Conservation (phyloP, 2,888 invertebrate species). For the Tetragnatha montana region DNA sequence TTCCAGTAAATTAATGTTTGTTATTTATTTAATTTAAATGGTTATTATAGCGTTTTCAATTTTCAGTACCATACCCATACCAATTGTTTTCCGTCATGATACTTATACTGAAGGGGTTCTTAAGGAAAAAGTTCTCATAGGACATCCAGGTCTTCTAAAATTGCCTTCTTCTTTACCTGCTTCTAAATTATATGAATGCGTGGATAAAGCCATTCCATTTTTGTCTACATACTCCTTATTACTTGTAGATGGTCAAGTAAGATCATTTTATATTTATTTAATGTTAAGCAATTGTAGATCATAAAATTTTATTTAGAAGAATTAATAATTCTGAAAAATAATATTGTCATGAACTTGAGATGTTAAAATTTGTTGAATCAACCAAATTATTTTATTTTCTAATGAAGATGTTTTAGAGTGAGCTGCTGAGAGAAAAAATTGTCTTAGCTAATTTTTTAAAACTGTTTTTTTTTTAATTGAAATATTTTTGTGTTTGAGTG, state of each 20-base stretch:
- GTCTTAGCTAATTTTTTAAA: too few relatives aligned
- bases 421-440: too few relatives aligned
- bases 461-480: too few relatives aligned
- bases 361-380: too few relatives aligned
- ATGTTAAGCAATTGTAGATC: background rate
- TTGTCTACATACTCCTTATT: constrained; percentile 78
- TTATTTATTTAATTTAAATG: too few relatives aligned
- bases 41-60: background rate
- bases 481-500: too few relatives aligned
- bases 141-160: constrained; percentile 80
- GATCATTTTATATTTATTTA: background rate
- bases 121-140: constrained; percentile 76
- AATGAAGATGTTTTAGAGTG: too few relatives aligned
- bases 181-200: constrained; percentile 77
- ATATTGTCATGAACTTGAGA: background rate
- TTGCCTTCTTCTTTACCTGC: constrained; percentile 79
- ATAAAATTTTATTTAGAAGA: background rate
- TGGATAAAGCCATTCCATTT: constrained; percentile 78
- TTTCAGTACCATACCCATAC: constrained; percentile 79
- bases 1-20: too few relatives aligned
- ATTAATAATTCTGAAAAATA: background rate
- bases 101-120: constrained; percentile 74
- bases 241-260: constrained; percentile 79
- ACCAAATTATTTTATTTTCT: too few relatives aligned
- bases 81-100: constrained; percentile 79